Percentiles rank a stretch among this genome's conserved stretches.
phyloP scores from a whole-genome alignment of 1,140 invertebrate genomes.

The Diachasmimorpha longicaudata region DNA sequence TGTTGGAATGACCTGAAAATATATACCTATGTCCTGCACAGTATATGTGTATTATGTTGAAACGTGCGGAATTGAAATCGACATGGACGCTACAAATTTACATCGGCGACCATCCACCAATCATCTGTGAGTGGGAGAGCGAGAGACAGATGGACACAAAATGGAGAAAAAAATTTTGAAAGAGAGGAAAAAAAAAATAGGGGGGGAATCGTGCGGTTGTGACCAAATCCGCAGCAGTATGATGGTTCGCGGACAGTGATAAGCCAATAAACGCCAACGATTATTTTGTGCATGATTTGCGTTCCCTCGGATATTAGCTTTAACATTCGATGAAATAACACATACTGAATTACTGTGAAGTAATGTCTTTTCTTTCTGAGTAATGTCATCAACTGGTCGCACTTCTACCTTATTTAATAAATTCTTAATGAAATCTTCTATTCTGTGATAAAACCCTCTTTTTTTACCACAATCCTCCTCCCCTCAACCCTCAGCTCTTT shows the following conservation, averaged over 20 bases:
- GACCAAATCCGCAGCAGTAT: conserved; percentile 8
- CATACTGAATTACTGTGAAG: neutral
- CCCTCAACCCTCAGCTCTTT: neutral
- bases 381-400: neutral
- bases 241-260: conserved; percentile 25
- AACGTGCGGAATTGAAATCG: conserved; percentile 13
- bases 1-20: neutral
- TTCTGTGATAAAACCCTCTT: neutral
- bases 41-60: neutral
- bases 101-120: conserved; percentile 1
- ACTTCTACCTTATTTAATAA: neutral
- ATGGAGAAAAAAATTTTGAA: neutral
- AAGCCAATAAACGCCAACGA: conserved; percentile 35
- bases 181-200: neutral
- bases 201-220: neutral
- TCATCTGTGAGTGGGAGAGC: neutral
- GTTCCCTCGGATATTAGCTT: conserved; percentile 33
- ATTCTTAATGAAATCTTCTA: neutral
- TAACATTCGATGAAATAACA: conserved; percentile 31
- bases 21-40: neutral
- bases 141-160: neutral
- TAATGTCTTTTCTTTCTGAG: neutral
- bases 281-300: conserved; percentile 38
- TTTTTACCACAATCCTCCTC: neutral
- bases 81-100: conserved; percentile 20